Base-by-base conservation (phyloP, 2,888 invertebrate species). In the Onthophagus sagittarius region DNA sequence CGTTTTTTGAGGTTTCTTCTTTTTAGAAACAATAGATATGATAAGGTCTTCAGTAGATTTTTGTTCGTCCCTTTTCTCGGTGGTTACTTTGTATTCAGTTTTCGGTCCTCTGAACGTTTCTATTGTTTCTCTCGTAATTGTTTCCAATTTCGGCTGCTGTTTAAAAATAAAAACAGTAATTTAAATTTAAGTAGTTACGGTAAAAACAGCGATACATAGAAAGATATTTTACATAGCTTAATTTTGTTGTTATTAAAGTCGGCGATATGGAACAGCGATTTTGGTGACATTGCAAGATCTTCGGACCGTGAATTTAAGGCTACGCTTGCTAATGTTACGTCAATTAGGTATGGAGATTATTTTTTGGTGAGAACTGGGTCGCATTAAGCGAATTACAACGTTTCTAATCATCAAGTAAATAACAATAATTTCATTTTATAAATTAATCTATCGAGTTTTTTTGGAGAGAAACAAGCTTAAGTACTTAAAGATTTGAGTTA, bases 91-190 rank as follows among this genome's bases (percentile, higher is more conserved):
- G 79, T 90, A 87, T 80, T 90, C 90, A 4, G 90, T 89, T 77
- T 89, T 86, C 79, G 90, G 89, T 39, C 90, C 90, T 78, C 88
- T 86, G 81, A 90, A 90, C 32, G 90, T 89, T 84, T 90, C 90
- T 72, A 90, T 89, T 71, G 90, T 91, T 83, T 90, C 90, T 77
- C 90, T 87, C 31, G 90, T 90, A 73, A 91, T 88, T 71, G 90
- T 89, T 82, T 90, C 90, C 76, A 90, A 86, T 81, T 90, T 88
- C 64, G 90, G 90, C 78, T 89, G 89, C 85, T 90, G 79, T 69
- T 69, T 11, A 64, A 64, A 13, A 14, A 15, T 64, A 64, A 64
- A 15, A 15, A 15, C 7, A 23, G 0, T 64, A 11, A 11, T 31
- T 5, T 15, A 67, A 67, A n/a, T 23, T 23, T 23, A 23, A 67